A percentile compares a stretch with the other conserved stretches of the same genome.
Evolutionary conservation across 2,113 vertebrate species (phyloP).

Genomic region (Steatornis caripensis): DNA sequence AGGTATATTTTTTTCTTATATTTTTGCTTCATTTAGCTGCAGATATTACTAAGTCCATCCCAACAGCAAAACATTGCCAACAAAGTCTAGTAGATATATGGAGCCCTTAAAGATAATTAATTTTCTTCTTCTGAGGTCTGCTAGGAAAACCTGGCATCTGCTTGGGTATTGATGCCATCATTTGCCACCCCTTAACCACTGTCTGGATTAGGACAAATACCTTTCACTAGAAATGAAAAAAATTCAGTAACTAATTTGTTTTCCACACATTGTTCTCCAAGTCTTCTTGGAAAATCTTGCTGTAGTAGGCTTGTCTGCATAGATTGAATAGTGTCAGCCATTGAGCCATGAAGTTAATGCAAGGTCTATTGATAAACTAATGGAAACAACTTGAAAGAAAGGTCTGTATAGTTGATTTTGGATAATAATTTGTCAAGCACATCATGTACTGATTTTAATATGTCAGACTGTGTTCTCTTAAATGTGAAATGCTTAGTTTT

Average conservation of each 20-base stretch:
- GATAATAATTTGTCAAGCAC: neutral
- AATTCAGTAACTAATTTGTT: neutral
- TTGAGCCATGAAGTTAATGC: neutral
- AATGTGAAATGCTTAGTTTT: neutral
- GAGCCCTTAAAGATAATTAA: neutral
- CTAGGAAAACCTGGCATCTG: neutral
- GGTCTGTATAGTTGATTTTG: neutral
- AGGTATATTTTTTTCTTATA: neutral
- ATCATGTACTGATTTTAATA: neutral
- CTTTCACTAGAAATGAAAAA: neutral
- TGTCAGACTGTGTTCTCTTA: neutral
- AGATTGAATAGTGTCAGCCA: neutral
- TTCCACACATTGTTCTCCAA: neutral
- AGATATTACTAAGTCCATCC: neutral
- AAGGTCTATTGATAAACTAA: neutral
- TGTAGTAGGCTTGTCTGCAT: neutral
- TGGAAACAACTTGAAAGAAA: neutral
- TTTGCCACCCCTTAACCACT: neutral
- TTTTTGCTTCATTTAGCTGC: neutral
- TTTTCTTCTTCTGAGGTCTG: neutral
- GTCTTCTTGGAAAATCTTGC: neutral
- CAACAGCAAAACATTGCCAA: neutral
- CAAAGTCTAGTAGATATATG: neutral
- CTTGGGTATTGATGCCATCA: neutral
- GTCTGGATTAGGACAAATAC: neutral